Conservation (phyloP, 2,113 vertebrate species). For the Platycercus adscitus region DNA sequence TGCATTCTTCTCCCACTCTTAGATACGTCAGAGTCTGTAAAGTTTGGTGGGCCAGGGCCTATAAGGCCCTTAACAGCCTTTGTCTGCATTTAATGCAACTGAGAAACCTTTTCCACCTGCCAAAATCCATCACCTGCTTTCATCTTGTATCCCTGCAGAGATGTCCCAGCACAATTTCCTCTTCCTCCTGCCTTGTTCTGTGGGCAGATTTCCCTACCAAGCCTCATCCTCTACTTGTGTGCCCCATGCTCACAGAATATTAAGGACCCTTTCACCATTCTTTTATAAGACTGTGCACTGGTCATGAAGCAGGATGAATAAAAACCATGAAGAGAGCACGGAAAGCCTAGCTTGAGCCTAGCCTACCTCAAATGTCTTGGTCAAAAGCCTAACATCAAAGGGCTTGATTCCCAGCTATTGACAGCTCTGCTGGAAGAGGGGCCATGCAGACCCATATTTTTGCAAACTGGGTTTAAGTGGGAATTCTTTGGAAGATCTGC, state of each 20-base stretch:
- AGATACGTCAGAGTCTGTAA: background rate
- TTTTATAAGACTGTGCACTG: background rate
- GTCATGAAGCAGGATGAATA: background rate
- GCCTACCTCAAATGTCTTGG: background rate
- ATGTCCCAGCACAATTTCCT: background rate
- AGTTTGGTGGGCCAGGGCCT: background rate
- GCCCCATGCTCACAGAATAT: background rate
- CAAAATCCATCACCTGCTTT: background rate
- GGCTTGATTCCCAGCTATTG: background rate
- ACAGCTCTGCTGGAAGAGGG: background rate
- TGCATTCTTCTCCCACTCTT: conserved; percentile 34
- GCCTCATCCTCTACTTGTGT: background rate
- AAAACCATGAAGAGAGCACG: background rate
- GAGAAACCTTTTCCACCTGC: background rate
- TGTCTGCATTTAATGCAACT: background rate
- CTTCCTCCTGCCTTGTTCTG: background rate
- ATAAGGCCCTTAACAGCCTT: background rate
- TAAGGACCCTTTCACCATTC: background rate
- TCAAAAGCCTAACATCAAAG: background rate
- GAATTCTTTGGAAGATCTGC: background rate
- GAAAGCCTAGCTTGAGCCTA: background rate
- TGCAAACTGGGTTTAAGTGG: background rate
- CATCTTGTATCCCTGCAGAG: background rate
- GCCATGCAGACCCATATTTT: background rate
- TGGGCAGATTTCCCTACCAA: background rate